phyloP scores from a whole-genome alignment of 1,140 invertebrate genomes.

The Geopemphigus sp. region DNA sequence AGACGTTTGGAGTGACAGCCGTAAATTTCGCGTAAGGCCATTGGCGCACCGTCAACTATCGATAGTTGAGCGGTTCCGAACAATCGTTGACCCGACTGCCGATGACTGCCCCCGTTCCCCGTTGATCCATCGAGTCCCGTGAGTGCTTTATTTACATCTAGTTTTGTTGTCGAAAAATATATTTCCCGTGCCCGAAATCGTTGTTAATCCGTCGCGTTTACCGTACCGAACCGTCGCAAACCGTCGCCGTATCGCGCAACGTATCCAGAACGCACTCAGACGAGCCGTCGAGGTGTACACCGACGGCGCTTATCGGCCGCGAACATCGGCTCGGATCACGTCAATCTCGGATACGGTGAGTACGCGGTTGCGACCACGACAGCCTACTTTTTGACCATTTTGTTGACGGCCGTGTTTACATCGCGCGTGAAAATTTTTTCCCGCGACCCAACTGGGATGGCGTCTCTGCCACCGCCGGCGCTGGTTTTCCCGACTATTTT shows the following conservation, averaged over 20 bases:
- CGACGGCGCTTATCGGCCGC: conserved; percentile 10
- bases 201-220: conserved; percentile 21
- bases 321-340: conserved; percentile 40
- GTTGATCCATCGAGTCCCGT: conserved; percentile 38
- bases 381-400: conserved; percentile 43
- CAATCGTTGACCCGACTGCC: conserved; percentile 46
- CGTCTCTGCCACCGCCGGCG: rapidly evolving
- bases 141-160: conserved; percentile 49
- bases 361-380: conserved; percentile 32
- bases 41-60: conserved; percentile 3
- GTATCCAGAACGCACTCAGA: conserved; percentile 15
- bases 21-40: not conserved
- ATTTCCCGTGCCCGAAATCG: conserved; percentile 41
- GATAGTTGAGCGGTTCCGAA: conserved; percentile 37
- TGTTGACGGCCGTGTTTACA: conserved; percentile 39
- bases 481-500: not conserved
- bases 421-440: conserved; percentile 17
- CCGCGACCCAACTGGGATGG: not conserved
- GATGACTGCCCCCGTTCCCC: conserved; percentile 45
- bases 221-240: conserved; percentile 6
- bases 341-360: conserved; percentile 45
- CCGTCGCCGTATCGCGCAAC: conserved; percentile 9
- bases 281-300: not conserved
- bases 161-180: conserved; percentile 49
- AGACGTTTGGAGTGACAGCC: not conserved